These are phyloP conservation scores for Tanytarsus gracilentus DNA, from an alignment of 2,888 invertebrate genomes.

Conservation along the genomic window DNA sequence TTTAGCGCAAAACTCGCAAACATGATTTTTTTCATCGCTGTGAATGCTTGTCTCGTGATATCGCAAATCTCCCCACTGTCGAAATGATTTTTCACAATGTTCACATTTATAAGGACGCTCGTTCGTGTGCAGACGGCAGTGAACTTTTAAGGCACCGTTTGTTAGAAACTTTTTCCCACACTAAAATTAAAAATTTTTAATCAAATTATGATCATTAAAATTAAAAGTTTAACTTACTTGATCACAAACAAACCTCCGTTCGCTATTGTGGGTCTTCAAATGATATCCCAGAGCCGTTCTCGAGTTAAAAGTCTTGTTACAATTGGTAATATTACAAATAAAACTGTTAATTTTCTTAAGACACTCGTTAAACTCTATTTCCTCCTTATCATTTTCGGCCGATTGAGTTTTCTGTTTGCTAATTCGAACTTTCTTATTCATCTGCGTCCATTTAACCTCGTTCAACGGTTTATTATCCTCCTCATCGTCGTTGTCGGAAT, in stretches of 20 bases:
- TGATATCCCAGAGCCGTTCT: constrained; percentile 79
- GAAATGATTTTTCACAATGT: constrained; percentile 65
- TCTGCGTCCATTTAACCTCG: not conserved
- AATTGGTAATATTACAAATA: constrained; percentile 36
- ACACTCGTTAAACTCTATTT: constrained; percentile 19
- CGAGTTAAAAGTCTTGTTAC: constrained; percentile 66
- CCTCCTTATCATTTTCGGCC: not conserved
- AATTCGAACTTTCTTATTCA: not conserved
- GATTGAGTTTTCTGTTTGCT: not conserved
- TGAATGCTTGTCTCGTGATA: constrained; percentile 78
- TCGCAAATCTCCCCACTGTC: constrained; percentile 82
- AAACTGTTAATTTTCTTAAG: constrained; percentile 20
- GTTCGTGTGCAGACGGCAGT: constrained; percentile 72
- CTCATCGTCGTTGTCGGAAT: not conserved
- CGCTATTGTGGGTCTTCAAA: constrained; percentile 38
- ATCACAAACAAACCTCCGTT: constrained; percentile 17
- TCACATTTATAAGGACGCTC: constrained; percentile 77
- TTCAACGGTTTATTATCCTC: constrained; percentile 6
- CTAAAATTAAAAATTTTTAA: constrained; percentile 23
- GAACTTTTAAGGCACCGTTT: constrained; percentile 47
- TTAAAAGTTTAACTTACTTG: constrained; percentile 15
- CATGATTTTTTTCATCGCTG: constrained; percentile 69
- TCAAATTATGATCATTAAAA: too few species aligned
- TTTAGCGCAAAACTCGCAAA: constrained; percentile 59
- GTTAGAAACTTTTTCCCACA: constrained; percentile 25